Percentiles rank a stretch among this genome's conserved stretches.
Evolutionary conservation across 2,797 vertebrate genomes (phyloP).

Genomic region (Hippocampus kuda): DNA sequence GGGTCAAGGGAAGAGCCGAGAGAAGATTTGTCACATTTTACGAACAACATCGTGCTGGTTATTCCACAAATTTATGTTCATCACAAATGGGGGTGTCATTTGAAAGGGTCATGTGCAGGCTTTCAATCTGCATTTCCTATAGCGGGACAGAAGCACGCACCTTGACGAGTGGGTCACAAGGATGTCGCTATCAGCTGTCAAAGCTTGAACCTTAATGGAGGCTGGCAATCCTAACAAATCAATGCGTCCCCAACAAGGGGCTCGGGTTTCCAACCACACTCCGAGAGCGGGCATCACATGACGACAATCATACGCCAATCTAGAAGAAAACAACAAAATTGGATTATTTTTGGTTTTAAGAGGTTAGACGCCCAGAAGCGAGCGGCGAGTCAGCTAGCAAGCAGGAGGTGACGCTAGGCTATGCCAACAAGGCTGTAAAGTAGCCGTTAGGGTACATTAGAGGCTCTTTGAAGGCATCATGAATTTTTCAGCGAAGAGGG

Average conservation of each 20-base stretch:
- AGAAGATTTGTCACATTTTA: not conserved
- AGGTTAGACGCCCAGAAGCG: constrained; percentile 69
- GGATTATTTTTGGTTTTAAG: constrained; percentile 51
- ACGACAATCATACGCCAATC: not conserved
- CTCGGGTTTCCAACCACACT: constrained; percentile 54
- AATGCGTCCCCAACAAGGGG: constrained; percentile 37
- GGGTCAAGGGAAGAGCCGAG: too few species aligned
- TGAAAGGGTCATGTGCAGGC: not conserved
- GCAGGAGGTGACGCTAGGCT: constrained; percentile 60
- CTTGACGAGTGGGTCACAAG: constrained; percentile 1
- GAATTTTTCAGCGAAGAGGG: constrained; percentile 64
- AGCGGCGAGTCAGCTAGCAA: constrained; percentile 36
- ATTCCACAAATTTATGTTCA: not conserved
- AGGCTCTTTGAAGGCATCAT: constrained; percentile 62
- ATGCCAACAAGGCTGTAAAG: constrained; percentile 61
- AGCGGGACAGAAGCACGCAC: not conserved
- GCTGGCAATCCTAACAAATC: constrained; percentile 66
- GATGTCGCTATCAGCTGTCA: constrained; percentile 64
- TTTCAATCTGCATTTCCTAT: not conserved
- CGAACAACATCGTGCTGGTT: not conserved
- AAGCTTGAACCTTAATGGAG: constrained; percentile 61
- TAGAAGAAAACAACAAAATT: not conserved
- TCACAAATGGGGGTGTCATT: too few species aligned
- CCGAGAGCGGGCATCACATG: constrained; percentile 22
- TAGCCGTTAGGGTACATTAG: constrained; percentile 68